Percentiles rank a stretch among this genome's conserved stretches.
phyloP scores from a whole-genome alignment of 2,113 vertebrate species.

The Orientallactaga bullata region DNA sequence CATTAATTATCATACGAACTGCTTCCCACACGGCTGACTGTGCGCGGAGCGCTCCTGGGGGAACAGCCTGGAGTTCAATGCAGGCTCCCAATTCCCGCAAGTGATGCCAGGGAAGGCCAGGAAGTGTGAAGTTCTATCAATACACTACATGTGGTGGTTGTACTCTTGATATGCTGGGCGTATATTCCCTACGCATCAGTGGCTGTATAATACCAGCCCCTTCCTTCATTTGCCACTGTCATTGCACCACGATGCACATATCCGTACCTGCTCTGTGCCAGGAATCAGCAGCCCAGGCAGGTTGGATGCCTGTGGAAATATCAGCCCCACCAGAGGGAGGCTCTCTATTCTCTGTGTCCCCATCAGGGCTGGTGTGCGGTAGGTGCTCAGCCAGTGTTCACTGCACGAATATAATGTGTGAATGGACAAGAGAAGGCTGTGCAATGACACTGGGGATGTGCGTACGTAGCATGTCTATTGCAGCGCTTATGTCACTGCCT shows the following conservation, averaged over 20 bases:
- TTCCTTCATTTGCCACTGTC: neutral
- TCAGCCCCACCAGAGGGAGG: fast-evolving
- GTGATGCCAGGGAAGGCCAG: fast-evolving
- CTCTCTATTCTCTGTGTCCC: neutral
- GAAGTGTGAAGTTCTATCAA: no score
- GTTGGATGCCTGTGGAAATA: neutral
- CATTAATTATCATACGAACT: neutral
- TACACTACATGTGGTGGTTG: fast-evolving
- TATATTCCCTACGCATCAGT: fast-evolving
- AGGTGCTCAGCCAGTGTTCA: neutral
- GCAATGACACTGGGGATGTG: fast-evolving
- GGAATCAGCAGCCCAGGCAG: neutral
- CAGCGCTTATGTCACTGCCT: neutral
- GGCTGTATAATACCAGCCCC: no score
- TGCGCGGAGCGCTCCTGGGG: neutral
- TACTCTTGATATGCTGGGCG: fast-evolving
- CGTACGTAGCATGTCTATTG: neutral
- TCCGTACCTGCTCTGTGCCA: no score
- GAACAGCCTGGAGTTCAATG: neutral
- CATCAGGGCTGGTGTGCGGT: neutral
- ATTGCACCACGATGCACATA: neutral
- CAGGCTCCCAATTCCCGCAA: neutral
- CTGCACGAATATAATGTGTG: neutral
- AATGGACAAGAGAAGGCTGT: neutral
- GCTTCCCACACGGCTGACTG: neutral